These are phyloP conservation scores for Notodonta dromedarius DNA, from an alignment of 2,888 invertebrate genomes.

Conservation along the genomic window DNA sequence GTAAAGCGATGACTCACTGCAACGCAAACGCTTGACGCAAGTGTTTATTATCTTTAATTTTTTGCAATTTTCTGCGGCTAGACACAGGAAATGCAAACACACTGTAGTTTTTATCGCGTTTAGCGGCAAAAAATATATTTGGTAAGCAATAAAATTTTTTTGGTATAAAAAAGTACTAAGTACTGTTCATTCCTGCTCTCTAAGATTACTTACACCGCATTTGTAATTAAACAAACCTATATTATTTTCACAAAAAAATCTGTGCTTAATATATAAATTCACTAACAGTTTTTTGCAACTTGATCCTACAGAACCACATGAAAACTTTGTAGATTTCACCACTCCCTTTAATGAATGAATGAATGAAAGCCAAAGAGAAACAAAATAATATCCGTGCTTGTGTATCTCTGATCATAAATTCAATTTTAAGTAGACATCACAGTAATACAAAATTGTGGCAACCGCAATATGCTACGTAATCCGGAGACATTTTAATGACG, in stretches of 20 bases:
- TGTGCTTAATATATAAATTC: no score
- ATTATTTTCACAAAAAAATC: no score
- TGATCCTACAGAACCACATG: no score
- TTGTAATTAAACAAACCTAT: no score
- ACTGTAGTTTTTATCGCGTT: slow-evolving; percentile 15
- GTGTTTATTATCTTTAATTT: slow-evolving; percentile 15
- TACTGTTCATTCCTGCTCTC: no score
- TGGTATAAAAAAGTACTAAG: no score
- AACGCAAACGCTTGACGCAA: slow-evolving; percentile 15
- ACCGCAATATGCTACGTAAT: not conserved
- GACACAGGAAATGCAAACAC: slow-evolving; percentile 21
- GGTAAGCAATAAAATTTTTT: no score
- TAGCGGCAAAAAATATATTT: slow-evolving; percentile 7
- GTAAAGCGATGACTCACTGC: slow-evolving; percentile 18
- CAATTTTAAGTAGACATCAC: not conserved
- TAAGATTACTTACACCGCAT: no score
- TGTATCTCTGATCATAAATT: not conserved
- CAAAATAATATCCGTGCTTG: not conserved
- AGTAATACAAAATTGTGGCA: not conserved
- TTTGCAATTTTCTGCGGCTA: slow-evolving; percentile 14
- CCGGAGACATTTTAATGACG: not conserved
- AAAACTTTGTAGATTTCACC: no score
- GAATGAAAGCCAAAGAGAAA: not conserved
- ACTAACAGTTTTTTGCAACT: not conserved
- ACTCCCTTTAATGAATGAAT: no score